Conservation (phyloP, 2,888 invertebrate species). For the Agonopterix arenella region DNA sequence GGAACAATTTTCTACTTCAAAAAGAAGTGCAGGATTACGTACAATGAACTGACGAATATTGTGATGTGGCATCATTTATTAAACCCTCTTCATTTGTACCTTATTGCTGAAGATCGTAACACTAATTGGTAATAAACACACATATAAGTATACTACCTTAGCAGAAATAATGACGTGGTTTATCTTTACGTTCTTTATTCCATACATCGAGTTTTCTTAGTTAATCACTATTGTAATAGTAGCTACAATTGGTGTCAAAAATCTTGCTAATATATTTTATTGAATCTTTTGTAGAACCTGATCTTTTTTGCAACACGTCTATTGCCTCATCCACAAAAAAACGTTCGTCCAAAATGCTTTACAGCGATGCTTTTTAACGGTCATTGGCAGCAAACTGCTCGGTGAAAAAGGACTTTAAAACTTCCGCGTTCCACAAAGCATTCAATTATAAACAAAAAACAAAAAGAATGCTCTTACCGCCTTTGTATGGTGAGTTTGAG, state of each 20-base stretch:
- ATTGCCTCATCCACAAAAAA: conserved; percentile 13
- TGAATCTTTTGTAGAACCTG: not conserved
- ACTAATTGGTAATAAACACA: too few relatives aligned
- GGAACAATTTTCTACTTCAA: conserved; percentile 68
- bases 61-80: conserved; percentile 16
- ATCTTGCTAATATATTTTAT: not conserved
- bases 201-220: too few relatives aligned
- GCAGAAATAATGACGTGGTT: too few relatives aligned
- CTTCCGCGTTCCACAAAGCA: conserved; percentile 47
- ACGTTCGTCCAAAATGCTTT: conserved; percentile 5
- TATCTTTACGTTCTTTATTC: too few relatives aligned
- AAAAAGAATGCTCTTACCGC: conserved; percentile 25
- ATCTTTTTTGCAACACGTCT: not conserved
- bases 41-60: conserved; percentile 10
- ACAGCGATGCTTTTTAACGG: conserved; percentile 21
- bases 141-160: too few relatives aligned
- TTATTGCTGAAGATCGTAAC: too few relatives aligned
- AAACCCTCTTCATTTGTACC: too few relatives aligned
- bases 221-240: not conserved
- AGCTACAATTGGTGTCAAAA: not conserved
- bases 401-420: conserved; percentile 31
- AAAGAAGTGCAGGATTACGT: conserved; percentile 45
- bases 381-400: conserved; percentile 42
- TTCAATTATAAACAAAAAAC: conserved; percentile 58
- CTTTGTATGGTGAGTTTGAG: conserved; percentile 5